Evolutionary conservation across 2,797 vertebrate species (phyloP), one percentile per base, ranked within the genome.

Genomic region (Nyctibius grandis): DNA sequence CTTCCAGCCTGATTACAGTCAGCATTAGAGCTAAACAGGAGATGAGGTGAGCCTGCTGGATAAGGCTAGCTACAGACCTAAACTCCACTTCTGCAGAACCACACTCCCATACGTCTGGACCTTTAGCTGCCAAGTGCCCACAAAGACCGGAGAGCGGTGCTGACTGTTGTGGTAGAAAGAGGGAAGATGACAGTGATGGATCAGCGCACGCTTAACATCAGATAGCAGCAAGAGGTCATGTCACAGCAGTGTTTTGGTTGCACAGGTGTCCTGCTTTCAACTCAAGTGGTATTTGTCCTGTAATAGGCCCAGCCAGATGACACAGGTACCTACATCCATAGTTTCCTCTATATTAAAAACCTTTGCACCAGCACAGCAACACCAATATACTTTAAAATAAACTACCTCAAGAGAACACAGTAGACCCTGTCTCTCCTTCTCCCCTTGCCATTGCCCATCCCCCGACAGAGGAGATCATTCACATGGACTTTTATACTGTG

Each of bases 81-180:
- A 50, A 23, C 11, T n/a, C 22, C 7, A 17, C 15, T 33, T n/a
- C 36, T 21, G 31, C 38, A 51, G 29, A 54, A 74, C 15, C 8
- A 19, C 29, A 4, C 36, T 15, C 57, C 36, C 3, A 42, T 8
- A 13, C 29, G 3, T 16, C 33, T 59, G 72, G 36, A 47, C 26
- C 63, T 83, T 38, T 2, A 77, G 54, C 59, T 45, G 89, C 76
- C 31, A 36, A 25, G 59, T 0, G 17, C 38, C 31, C 38, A 12
- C n/a, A 48, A 19, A 33, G 34, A 85, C 60, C 60, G 63, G 70
- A 33, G 47, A 70, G 78, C 42, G 51, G 13, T 47, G 67, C 69
- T 57, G 53, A 14, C 50, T 53, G 60, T 9, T 0, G 0, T 1
- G 1, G 29, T 21, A 50, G 40, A 50, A 34, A 65, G 45, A 0